Evolutionary conservation across 2,888 invertebrate species (phyloP), one percentile per base, ranked within the genome.

Genomic region (Phyto melanocephala): DNA sequence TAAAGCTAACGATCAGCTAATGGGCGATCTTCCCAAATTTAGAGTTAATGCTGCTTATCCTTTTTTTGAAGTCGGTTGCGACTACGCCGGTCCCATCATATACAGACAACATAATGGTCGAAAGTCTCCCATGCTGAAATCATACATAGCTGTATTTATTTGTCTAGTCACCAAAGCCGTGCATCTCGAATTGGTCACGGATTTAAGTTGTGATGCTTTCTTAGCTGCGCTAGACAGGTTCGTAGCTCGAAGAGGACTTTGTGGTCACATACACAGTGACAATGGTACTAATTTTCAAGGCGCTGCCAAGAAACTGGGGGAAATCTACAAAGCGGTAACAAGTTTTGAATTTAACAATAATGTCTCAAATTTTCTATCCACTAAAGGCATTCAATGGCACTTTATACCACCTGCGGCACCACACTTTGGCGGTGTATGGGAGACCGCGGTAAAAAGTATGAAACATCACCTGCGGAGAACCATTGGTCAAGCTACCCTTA

Each of bases 141-240:
- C 70, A 2, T 85, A 80, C 50, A 35, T 84, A 1, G 80, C 60
- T 3, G 74, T 82, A 8, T 85, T 84, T n/a, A 75, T 81, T 8
- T 85, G 75, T 17, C 72, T 63, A 15, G 74, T 74, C 13, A 74
- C 63, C 0, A 74, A 63, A n/a, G 74, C 54, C 0, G 63, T 74
- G 1, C 74, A 74, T 3, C 24, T 74, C 0, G 74, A 74, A 17
- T n/a, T 74, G 3, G 50, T 63, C 2, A n/a, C 67, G 1, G 81
- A 80, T n/a, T 42, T 85, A 11, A 80, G 79, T n/a, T 37, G 68
- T 0, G 68, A 60, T 47, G 50, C 47, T 72, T 60, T n/a, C 4
- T 11, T 60, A 47, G 71, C 71, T 22, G 71, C 71, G 3, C 15
- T 72, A 1, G 71, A 56, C 10, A 20, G 71, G 20, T 72, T 72